Base-by-base conservation (phyloP, 1,140 invertebrate genomes). In the Centruroides vittatus region DNA sequence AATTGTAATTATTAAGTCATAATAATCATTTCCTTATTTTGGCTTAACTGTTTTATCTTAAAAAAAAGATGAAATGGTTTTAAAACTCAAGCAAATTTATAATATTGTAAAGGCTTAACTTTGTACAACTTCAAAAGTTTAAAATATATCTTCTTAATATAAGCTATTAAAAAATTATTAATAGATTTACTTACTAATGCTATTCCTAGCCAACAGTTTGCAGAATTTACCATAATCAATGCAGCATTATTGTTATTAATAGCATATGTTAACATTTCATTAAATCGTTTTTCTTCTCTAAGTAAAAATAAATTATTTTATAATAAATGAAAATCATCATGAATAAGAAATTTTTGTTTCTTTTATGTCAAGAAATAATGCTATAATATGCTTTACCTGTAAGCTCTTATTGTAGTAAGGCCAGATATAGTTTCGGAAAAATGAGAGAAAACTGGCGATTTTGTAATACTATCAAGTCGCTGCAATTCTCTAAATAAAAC, bases 201-300 rank as follows among this genome's bases (percentile, higher is more conserved):
- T 52, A 89, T 81, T 13, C 88, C 87, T 3, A 92, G 77, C 88
- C 88, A 91, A 62, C 87, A 79, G 70, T 86, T 88, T 36, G 84
- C 83, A 3, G 84, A 81, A 67, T 89, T 88, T 53, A 88, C 75
- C 60, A 89, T 81, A 4, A 89, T 75, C 70, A 87, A 84, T 4
- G 86, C 83, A 65, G 84, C 82, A 56, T 86, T 84, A 70, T 89
- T 87, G 11, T 71, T 72, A 70, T 91, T 85, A 36, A 89, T 78
- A 52, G 80, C 78, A 36, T 77, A 75, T 67, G 83, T 79, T 62
- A 88, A 79, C 55, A 79, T 74, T 41, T 79, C 73, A 49, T 78
- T 82, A 70, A 90, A 85, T 5, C 55, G 56, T 7, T 48, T 60
- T 62, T 69, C 68, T 56, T 68, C 67, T 47, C 62, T 67, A 23